Conservation (phyloP, 1,140 invertebrate species). For the Campoletis sonorensis region DNA sequence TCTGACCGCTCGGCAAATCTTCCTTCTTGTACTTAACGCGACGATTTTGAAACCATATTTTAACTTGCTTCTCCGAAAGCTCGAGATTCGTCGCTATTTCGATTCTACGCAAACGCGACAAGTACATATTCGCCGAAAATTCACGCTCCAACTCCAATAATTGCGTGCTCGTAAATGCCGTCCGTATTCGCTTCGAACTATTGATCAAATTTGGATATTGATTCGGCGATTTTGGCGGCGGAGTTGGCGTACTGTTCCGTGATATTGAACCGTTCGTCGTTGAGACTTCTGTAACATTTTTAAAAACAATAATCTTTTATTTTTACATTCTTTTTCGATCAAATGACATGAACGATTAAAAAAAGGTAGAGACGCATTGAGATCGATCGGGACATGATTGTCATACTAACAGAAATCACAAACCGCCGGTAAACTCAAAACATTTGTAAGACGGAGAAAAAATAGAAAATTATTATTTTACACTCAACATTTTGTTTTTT, state of each 20-base stretch:
- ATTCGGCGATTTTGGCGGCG: conserved; percentile 76
- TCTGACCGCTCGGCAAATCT: conserved; percentile 74
- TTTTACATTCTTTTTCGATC: background rate
- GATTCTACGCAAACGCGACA: conserved; percentile 91
- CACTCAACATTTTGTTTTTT: too few species aligned
- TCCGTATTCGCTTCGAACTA: conserved; percentile 89
- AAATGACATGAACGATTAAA: too few species aligned
- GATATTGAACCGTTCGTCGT: conserved; percentile 72
- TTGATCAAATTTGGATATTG: conserved; percentile 72
- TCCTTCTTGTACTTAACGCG: conserved; percentile 95
- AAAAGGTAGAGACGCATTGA: too few species aligned
- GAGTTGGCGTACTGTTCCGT: conserved; percentile 78
- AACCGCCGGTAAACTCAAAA: too few species aligned
- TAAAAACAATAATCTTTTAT: background rate
- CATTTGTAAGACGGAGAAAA: too few species aligned
- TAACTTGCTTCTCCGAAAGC: conserved; percentile 95
- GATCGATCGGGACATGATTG: too few species aligned
- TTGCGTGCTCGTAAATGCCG: conserved; percentile 95
- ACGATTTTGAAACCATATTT: conserved; percentile 96
- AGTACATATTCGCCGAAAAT: conserved; percentile 93
- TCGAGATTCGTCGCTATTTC: conserved; percentile 93
- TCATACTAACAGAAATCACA: too few species aligned
- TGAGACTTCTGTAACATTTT: conserved; percentile 70
- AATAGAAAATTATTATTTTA: too few species aligned
- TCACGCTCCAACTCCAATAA: conserved; percentile 93